Conservation (phyloP, 2,113 vertebrate species). For the Oxyura jamaicensis region DNA sequence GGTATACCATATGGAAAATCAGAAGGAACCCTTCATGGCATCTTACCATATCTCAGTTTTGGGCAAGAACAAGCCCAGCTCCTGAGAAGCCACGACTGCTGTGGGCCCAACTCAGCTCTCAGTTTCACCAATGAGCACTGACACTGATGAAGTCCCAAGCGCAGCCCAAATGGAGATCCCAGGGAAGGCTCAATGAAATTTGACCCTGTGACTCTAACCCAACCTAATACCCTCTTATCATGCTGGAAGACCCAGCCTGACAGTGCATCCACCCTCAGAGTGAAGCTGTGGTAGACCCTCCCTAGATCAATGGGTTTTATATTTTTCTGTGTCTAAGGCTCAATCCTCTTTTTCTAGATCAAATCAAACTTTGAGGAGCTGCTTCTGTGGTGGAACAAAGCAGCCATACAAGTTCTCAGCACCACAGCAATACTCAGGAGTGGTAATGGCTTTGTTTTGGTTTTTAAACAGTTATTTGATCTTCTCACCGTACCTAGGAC, state of each 20-base stretch:
- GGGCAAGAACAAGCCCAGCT: neutral
- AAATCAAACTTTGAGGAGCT: neutral
- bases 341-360: neutral
- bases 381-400: neutral
- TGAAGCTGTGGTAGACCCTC: neutral
- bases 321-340: neutral
- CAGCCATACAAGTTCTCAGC: neutral
- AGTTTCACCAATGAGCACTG: conserved; percentile 3
- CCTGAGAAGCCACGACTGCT: neutral
- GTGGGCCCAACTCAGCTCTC: conserved; percentile 1
- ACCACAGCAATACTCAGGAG: neutral
- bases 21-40: neutral
- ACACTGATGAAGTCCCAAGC: neutral
- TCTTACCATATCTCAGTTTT: neutral
- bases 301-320: neutral
- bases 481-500: neutral
- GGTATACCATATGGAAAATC: neutral
- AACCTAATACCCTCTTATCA: neutral
- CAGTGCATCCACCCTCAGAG: neutral
- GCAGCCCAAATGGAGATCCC: neutral
- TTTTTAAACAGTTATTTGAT: neutral
- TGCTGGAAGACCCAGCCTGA: neutral
- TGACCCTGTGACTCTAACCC: neutral
- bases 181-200: neutral
- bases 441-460: neutral